Percentiles rank a stretch among this genome's conserved stretches.
Conservation (phyloP, 2,888 invertebrate species). For the Chorisops tibialis region DNA sequence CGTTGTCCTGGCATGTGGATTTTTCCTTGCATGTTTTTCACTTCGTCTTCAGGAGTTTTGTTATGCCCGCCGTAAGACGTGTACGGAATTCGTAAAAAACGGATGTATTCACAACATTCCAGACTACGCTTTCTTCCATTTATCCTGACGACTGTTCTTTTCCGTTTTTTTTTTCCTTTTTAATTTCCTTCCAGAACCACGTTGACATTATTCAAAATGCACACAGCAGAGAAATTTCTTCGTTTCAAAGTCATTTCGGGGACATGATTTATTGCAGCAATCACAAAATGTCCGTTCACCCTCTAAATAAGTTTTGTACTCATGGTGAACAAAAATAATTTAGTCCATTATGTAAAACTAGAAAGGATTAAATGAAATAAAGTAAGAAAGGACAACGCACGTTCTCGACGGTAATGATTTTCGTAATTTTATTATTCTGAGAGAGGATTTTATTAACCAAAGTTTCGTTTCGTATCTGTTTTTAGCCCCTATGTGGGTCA, state of each 20-base stretch:
- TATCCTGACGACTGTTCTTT: slow-evolving; percentile 6
- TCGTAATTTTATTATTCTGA: slow-evolving; percentile 9
- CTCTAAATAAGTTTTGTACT: no score
- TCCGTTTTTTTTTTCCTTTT: background rate
- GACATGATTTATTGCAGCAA: slow-evolving; percentile 23
- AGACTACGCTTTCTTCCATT: slow-evolving; percentile 7
- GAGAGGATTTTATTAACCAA: slow-evolving; percentile 19
- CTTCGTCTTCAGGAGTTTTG: background rate
- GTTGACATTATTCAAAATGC: background rate
- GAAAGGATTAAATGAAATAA: slow-evolving; percentile 23
- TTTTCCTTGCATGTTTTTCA: slow-evolving; percentile 7
- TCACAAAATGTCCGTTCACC: slow-evolving; percentile 20
- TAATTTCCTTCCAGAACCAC: background rate
- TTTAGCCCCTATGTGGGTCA: background rate
- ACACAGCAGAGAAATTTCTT: no score
- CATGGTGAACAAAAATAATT: background rate
- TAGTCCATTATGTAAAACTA: background rate
- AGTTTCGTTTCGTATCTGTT: slow-evolving; percentile 14
- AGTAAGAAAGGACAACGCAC: background rate
- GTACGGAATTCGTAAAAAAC: slow-evolving; percentile 27
- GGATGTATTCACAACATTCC: slow-evolving; percentile 24
- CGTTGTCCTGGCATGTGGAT: slow-evolving; percentile 26
- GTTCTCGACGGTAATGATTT: slow-evolving; percentile 17
- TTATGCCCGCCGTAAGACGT: slow-evolving; percentile 27
- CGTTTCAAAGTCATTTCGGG: slow-evolving; percentile 9